Evolutionary conservation across 2,113 vertebrate genomes (phyloP), one percentile per base, ranked within the genome.

Genomic region (Bubo blakistoni): DNA sequence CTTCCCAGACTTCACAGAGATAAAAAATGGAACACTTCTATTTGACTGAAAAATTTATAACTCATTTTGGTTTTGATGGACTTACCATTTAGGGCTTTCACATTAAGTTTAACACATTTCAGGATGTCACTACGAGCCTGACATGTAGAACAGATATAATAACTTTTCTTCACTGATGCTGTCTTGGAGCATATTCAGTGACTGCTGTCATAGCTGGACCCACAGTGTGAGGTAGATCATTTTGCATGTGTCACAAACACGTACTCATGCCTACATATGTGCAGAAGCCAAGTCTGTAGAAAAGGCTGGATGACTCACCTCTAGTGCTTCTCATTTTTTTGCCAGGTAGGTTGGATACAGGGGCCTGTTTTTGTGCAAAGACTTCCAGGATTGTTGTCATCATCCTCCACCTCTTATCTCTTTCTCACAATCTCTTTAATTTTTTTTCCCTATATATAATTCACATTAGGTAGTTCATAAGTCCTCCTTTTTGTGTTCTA

Each of bases 21-120:
- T 52, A 69, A 95, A 92, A 93, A 86, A 58, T 38, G 2, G 34
- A 91, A 79, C 21, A 29, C 19, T 94, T 87, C 36, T 57, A 16
- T 69, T 58, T 79, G 44, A 92, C 65, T 69, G 51, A 81, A 81
- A 70, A 81, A 82, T 29, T 26, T 91, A 29, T 79, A 79, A 69
- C 59, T 69, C 38, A 30, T 81, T 80, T 42, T 69, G 30, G 8
- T 52, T 95, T 85, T 95, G 88, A 94, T 38, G 82, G 46, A 86
- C 42, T 90, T 83, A 81, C 20, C 40, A 87, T 74, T 94, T 86
- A 76, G 2, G 13, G 27, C 26, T 95, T 82, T 86, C 76, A 88
- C 81, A 73, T 89, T 57, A 80, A 81, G 24, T 84, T 96, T 91
- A 87, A 77, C 81, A 72, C 38, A 46, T 96, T 91, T 91, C 84